Percentiles rank a stretch among this genome's conserved stretches.
phyloP scores from a whole-genome alignment of 2,888 invertebrate species.

The Carabus problematicus region DNA sequence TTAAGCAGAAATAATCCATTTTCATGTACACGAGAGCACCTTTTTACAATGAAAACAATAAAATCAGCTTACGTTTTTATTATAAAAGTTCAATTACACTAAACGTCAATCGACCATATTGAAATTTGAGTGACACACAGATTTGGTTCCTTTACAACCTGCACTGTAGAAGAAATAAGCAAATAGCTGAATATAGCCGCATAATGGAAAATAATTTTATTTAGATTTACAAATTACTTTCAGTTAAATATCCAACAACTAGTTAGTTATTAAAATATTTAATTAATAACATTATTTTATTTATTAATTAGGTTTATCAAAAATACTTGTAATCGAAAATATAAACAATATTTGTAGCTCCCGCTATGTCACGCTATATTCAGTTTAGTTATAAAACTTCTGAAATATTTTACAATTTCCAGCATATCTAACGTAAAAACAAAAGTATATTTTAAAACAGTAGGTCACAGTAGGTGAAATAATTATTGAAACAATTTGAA shows the following conservation, averaged over 20 bases:
- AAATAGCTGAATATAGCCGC: neutral
- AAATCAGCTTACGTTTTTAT: slow-evolving; percentile 32
- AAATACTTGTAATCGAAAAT: too few species aligned
- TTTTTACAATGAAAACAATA: slow-evolving; percentile 10
- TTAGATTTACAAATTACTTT: neutral
- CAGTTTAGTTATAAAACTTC: neutral
- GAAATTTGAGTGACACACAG: slow-evolving; percentile 41
- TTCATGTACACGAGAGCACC: slow-evolving; percentile 9
- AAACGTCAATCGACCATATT: slow-evolving; percentile 43
- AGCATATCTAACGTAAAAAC: too few species aligned
- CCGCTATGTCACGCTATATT: too few species aligned
- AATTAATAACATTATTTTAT: too few species aligned
- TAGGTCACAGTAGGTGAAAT: neutral
- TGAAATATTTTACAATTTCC: slow-evolving; percentile 9
- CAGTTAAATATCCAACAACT: too few species aligned
- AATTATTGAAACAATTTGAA: neutral
- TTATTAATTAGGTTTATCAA: too few species aligned
- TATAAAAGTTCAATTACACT: slow-evolving; percentile 37
- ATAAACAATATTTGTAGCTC: too few species aligned
- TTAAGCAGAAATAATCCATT: slow-evolving; percentile 7
- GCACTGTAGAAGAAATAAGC: neutral
- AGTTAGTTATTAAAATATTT: too few species aligned
- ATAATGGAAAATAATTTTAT: neutral
- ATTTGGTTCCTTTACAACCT: slow-evolving; percentile 24
- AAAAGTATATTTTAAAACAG: too few species aligned